A percentile compares a stretch with the other conserved stretches of the same genome.
Evolutionary conservation across 37 sponge, comb jelly and placozoan species (phyloP).

Genomic region (Dysidea cf. avara): DNA sequence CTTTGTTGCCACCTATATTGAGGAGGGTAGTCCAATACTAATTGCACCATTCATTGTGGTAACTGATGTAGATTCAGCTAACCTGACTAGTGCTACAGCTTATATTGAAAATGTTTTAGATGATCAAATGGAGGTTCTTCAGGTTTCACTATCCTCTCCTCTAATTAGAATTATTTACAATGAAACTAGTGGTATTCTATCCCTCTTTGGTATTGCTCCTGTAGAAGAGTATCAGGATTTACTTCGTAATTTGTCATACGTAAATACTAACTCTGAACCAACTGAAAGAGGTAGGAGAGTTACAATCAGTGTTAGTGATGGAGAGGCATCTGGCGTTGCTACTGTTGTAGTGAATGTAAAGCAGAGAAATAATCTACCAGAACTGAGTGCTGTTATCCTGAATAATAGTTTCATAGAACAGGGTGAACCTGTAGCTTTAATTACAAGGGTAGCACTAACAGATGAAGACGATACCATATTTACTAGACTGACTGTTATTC

Average conservation of each 20-base stretch:
- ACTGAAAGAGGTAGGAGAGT: constrained; percentile 31
- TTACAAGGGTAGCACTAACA: constrained; percentile 10
- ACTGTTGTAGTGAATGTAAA: constrained; percentile 27
- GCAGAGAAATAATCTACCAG: constrained; percentile 53
- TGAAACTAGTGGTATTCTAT: constrained; percentile 16
- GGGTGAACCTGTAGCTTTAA: constrained; percentile 27
- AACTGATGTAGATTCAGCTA: constrained; percentile 51
- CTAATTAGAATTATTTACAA: background rate
- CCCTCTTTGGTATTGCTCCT: constrained; percentile 35
- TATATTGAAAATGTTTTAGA: constrained; percentile 17
- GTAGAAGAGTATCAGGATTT: constrained; percentile 25
- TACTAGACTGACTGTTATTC: constrained; percentile 9
- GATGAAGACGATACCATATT: constrained; percentile 53
- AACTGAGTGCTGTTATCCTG: background rate
- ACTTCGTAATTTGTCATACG: constrained; percentile 40
- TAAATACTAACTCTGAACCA: constrained; percentile 55
- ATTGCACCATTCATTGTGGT: constrained; percentile 12
- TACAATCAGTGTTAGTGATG: constrained; percentile 52
- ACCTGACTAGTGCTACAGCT: constrained; percentile 13
- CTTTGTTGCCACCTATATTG: constrained; percentile 21
- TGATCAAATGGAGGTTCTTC: constrained; percentile 32
- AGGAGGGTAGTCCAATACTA: constrained; percentile 33
- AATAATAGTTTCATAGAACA: constrained; percentile 35
- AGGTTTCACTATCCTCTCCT: background rate
- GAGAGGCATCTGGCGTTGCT: constrained; percentile 30